Percentiles rank a stretch among this genome's conserved stretches.
phyloP scores from a whole-genome alignment of 2,113 vertebrate genomes.

The Thalassoma bifasciatum region DNA sequence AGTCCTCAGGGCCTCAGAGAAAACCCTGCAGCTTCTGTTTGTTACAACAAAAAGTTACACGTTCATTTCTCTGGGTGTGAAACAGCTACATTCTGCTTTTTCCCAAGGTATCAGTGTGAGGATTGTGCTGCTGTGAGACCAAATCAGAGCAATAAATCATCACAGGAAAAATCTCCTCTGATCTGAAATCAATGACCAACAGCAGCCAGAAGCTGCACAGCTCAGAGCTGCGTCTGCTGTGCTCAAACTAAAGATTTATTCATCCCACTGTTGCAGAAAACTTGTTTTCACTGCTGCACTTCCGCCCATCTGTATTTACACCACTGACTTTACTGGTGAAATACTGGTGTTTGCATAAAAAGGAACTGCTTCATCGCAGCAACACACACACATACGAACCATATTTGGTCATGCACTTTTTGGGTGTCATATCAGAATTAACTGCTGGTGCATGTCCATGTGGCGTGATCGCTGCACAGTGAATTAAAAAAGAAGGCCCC shows the following conservation, averaged over 20 bases:
- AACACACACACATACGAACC: not conserved
- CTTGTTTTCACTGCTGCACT: slow-evolving; percentile 7
- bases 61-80: not conserved
- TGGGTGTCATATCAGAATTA: not conserved
- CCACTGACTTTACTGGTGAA: not conserved
- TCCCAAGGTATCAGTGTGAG: not conserved
- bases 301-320: not conserved
- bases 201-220: not conserved
- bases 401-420: not conserved
- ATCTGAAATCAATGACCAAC: slow-evolving; percentile 22
- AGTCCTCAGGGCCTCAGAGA: not conserved
- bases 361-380: not conserved
- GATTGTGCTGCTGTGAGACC: not conserved
- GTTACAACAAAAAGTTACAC: slow-evolving; percentile 6
- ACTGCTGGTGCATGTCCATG: not conserved
- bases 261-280: slow-evolving; percentile 4
- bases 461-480: not conserved
- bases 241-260: not conserved
- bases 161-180: too few relatives aligned
- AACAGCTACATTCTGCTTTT: not conserved
- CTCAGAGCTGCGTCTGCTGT: not conserved
- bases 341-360: not conserved
- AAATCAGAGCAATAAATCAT: not conserved
- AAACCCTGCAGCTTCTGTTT: slow-evolving; percentile 35
- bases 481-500: not conserved